Conservation (phyloP, 1,140 invertebrate genomes). For the Conopomorpha cramerella region DNA sequence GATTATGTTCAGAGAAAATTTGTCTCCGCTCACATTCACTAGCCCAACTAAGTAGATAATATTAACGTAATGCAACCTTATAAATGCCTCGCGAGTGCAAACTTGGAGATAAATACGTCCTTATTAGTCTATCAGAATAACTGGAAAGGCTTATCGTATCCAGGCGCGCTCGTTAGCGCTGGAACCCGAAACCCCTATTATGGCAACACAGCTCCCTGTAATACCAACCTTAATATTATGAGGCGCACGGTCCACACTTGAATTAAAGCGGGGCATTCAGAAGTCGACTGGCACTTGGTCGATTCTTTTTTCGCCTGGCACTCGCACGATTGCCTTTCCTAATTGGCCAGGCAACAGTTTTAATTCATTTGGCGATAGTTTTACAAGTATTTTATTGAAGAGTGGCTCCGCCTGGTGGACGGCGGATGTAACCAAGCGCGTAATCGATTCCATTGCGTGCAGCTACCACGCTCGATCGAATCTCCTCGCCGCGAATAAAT, state of each 20-base stretch:
- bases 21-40: too few species aligned
- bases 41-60: too few species aligned
- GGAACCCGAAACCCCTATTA: slow-evolving; percentile 45
- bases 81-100: slow-evolving; percentile 27
- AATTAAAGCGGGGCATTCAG: background rate
- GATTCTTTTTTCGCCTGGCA: slow-evolving; percentile 41
- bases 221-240: too few species aligned
- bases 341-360: slow-evolving; percentile 57
- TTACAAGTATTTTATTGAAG: slow-evolving; percentile 58
- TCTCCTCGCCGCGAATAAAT: slow-evolving; percentile 21
- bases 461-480: slow-evolving; percentile 32
- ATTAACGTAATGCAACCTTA: slow-evolving; percentile 11
- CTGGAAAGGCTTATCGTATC: slow-evolving; percentile 44
- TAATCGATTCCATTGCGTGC: slow-evolving; percentile 52
- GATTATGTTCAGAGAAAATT: too few species aligned
- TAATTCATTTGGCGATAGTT: slow-evolving; percentile 59
- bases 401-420: slow-evolving; percentile 45
- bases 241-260: too few species aligned
- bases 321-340: slow-evolving; percentile 55
- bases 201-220: too few species aligned
- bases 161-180: slow-evolving; percentile 38
- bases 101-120: slow-evolving; percentile 50
- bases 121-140: slow-evolving; percentile 56
- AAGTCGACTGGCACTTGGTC: background rate
- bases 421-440: slow-evolving; percentile 32